Evolutionary conservation across 2,113 vertebrate genomes (phyloP).

Genomic region (Dicaeum eximium): DNA sequence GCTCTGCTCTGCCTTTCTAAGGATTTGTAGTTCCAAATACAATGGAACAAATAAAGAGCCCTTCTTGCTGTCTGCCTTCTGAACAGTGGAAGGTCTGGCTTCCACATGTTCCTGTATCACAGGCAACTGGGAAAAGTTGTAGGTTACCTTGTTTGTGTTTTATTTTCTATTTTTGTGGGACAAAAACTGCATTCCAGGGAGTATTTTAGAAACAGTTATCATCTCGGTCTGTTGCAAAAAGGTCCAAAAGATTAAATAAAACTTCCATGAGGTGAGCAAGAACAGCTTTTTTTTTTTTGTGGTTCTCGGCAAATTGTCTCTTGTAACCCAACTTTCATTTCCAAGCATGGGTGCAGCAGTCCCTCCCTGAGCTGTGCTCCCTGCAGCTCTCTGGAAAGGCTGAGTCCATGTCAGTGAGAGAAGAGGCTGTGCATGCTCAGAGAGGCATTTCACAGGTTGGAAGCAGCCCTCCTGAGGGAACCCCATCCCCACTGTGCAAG

Average conservation of each 20-base stretch:
- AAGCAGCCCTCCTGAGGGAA: neutral
- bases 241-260: neutral
- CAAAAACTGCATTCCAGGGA: neutral
- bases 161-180: neutral
- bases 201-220: neutral
- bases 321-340: neutral
- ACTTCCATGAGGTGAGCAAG: neutral
- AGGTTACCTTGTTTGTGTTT: neutral
- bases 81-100: neutral
- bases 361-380: neutral
- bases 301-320: neutral
- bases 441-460: neutral
- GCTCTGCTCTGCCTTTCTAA: neutral
- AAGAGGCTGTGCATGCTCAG: neutral
- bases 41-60: neutral
- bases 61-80: neutral
- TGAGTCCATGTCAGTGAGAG: accelerated
- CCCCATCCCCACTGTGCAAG: neutral
- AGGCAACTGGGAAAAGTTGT: neutral
- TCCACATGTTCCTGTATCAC: neutral
- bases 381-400: neutral
- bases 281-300: neutral
- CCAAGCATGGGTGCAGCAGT: neutral
- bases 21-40: neutral
- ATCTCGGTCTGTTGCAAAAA: neutral